Evolutionary conservation across 2,888 invertebrate species (phyloP).

Genomic region (Platycheirus albimanus): DNA sequence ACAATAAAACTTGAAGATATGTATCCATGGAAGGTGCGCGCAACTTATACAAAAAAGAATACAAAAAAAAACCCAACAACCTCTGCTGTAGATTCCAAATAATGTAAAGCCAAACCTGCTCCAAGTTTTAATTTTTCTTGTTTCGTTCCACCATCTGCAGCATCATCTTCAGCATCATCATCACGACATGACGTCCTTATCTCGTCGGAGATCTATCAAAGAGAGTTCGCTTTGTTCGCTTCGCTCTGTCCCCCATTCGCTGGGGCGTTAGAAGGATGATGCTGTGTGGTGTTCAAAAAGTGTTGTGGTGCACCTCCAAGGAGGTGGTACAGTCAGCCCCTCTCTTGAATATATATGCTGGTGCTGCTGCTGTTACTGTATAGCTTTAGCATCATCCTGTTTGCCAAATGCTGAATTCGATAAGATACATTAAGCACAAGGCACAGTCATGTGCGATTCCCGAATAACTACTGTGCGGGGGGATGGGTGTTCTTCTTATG

Average conservation of each 20-base stretch:
- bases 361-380: constrained; percentile 34
- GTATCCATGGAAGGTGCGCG: constrained; percentile 52
- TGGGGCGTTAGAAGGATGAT: constrained; percentile 38
- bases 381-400: constrained; percentile 70
- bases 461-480: constrained; percentile 75
- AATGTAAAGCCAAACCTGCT: constrained; percentile 56
- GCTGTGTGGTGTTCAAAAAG: constrained; percentile 8
- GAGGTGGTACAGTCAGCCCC: constrained; percentile 66
- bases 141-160: constrained; percentile 71
- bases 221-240: constrained; percentile 76
- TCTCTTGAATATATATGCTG: no score
- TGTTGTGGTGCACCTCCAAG: constrained; percentile 54
- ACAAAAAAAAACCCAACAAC: background rate
- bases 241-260: constrained; percentile 69
- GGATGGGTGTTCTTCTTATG: constrained; percentile 41
- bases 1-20: constrained; percentile 58
- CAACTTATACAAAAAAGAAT: constrained; percentile 18
- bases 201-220: constrained; percentile 83
- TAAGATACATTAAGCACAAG: constrained; percentile 74
- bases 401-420: constrained; percentile 75
- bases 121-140: constrained; percentile 47
- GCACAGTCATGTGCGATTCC: constrained; percentile 75
- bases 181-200: constrained; percentile 78
- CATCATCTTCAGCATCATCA: constrained; percentile 73
- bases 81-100: constrained; percentile 56